These are phyloP conservation scores for Trissolcus basalis DNA, from an alignment of 1,140 invertebrate genomes.

Conservation along the genomic window DNA sequence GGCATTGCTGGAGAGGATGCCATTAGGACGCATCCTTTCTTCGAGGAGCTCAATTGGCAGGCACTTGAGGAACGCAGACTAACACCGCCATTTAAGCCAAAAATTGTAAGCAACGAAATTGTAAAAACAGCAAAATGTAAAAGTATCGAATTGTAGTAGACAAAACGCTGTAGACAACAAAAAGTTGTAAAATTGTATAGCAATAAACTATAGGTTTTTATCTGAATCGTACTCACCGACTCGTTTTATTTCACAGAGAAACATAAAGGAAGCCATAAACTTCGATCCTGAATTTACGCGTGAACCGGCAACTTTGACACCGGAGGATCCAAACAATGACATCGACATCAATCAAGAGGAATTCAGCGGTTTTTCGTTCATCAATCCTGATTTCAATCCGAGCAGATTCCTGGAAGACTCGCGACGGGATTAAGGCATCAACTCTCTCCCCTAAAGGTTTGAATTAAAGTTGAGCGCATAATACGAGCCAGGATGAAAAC, in stretches of 20 bases:
- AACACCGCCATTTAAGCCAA: slow-evolving; percentile 97
- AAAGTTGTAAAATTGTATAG: no score
- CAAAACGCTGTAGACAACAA: no score
- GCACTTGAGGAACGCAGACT: slow-evolving; percentile 92
- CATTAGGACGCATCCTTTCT: slow-evolving; percentile 95
- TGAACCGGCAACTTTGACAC: slow-evolving; percentile 97
- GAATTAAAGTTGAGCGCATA: not conserved
- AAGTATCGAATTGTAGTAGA: no score
- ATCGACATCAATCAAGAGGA: slow-evolving; percentile 98
- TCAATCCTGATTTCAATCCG: slow-evolving; percentile 94
- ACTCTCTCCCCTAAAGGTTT: not conserved
- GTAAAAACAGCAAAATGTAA: no score
- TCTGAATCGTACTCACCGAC: not conserved
- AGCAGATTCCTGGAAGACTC: slow-evolving; percentile 79
- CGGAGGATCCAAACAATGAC: slow-evolving; percentile 92
- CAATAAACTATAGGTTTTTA: no score
- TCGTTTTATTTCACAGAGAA: slow-evolving; percentile 86
- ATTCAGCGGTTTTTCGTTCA: slow-evolving; percentile 97
- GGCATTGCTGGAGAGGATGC: slow-evolving; percentile 87
- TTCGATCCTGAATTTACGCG: slow-evolving; percentile 99
- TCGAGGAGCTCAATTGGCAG: slow-evolving; percentile 96
- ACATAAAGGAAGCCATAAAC: slow-evolving; percentile 97
- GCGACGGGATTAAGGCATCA: slow-evolving; percentile 65
- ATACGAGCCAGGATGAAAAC: slow-evolving; percentile 6
- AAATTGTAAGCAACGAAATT: slow-evolving; percentile 89